Evolutionary conservation across 1,140 invertebrate species (phyloP).

Genomic region (Leptopilina clavipes): DNA sequence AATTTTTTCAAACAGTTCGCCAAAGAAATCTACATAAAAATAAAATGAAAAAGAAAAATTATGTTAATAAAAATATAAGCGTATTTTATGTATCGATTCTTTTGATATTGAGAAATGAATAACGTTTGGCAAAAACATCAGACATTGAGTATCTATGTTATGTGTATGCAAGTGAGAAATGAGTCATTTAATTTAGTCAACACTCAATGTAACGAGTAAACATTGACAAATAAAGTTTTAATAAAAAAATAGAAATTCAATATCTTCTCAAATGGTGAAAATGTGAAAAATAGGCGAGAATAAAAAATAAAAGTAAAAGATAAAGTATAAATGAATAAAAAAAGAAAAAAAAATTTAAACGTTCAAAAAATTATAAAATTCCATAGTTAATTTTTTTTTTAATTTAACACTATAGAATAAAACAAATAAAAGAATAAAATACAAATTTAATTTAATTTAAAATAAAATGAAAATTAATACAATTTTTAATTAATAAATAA

Average conservation of each 20-base stretch:
- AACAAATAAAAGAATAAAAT: too few relatives aligned
- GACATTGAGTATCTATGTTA: background rate
- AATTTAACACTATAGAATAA: too few relatives aligned
- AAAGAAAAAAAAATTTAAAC: too few relatives aligned
- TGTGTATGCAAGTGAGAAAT: background rate
- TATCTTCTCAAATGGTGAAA: background rate
- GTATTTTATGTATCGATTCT: background rate
- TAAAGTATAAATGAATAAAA: too few relatives aligned
- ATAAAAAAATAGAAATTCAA: background rate
- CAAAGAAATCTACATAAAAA: background rate
- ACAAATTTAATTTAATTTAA: too few relatives aligned
- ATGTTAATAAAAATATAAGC: background rate
- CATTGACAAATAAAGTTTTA: background rate
- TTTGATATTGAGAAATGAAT: background rate
- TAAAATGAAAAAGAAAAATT: background rate
- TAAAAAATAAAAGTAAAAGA: too few relatives aligned
- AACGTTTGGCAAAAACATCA: constrained; percentile 2
- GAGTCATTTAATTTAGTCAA: constrained; percentile 28
- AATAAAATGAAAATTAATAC: too few relatives aligned
- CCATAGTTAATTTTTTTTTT: too few relatives aligned
- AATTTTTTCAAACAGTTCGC: too few relatives aligned
- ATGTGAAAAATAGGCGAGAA: too few relatives aligned
- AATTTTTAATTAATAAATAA: too few relatives aligned
- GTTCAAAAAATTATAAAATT: too few relatives aligned
- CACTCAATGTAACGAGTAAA: background rate